Conservation (phyloP, 2,888 invertebrate species). For the Falcaria lacertinaria region DNA sequence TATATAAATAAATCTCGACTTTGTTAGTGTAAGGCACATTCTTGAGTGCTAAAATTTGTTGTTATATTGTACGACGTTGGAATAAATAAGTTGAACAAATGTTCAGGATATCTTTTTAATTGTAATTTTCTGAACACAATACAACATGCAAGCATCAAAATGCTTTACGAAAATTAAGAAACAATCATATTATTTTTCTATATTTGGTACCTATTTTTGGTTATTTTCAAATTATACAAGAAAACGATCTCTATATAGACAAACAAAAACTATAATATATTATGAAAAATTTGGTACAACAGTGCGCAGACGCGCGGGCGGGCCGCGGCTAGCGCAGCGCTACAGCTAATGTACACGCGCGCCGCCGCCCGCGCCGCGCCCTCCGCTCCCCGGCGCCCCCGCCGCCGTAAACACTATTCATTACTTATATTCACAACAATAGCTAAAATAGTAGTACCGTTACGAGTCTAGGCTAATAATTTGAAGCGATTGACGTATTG, state of each 20-base stretch:
- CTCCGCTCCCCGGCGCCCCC: constrained; percentile 18
- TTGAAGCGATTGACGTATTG: constrained; percentile 66
- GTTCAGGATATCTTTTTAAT: constrained; percentile 71
- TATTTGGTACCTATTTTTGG: constrained; percentile 80
- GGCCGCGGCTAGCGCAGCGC: constrained; percentile 36
- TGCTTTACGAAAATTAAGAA: constrained; percentile 77
- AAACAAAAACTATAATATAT: constrained; percentile 77
- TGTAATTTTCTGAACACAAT: constrained; percentile 79
- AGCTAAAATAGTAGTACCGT: constrained; percentile 69
- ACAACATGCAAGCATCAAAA: constrained; percentile 79
- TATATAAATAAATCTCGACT: too few species aligned
- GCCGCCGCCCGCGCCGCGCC: constrained; percentile 15
- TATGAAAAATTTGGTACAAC: constrained; percentile 73
- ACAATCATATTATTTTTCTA: constrained; percentile 70
- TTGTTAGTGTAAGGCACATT: not conserved
- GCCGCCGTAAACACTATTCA: constrained; percentile 29
- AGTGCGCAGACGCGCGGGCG: constrained; percentile 54
- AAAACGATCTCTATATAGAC: constrained; percentile 74
- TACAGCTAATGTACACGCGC: constrained; percentile 11
- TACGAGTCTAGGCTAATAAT: constrained; percentile 66
- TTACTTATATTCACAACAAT: constrained; percentile 57
- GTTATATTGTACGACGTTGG: constrained; percentile 5
- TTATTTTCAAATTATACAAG: constrained; percentile 73
- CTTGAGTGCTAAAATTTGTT: constrained; percentile 5
- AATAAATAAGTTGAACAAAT: constrained; percentile 25